These are phyloP conservation scores for Tachystola acroxantha DNA, from an alignment of 2,888 invertebrate species.

Conservation along the genomic window DNA sequence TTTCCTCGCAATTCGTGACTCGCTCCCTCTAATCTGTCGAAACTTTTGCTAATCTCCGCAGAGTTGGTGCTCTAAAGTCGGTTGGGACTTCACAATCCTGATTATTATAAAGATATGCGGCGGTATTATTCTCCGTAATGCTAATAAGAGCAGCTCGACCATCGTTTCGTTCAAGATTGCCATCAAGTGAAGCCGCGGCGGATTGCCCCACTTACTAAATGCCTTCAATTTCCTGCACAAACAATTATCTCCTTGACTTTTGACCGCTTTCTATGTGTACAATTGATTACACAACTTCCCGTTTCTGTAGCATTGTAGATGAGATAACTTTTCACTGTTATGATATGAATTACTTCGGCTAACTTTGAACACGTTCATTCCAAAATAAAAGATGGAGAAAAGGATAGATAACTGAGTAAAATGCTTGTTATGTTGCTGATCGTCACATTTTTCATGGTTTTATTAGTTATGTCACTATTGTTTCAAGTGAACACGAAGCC, in stretches of 20 bases:
- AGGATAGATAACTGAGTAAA: too few species aligned
- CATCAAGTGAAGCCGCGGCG: constrained; percentile 25
- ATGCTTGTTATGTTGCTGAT: too few species aligned
- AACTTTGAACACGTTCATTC: too few species aligned
- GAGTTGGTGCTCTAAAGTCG: not conserved
- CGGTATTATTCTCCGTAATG: constrained; percentile 5
- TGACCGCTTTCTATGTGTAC: constrained; percentile 71
- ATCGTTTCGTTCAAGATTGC: constrained; percentile 12
- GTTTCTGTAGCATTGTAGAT: constrained; percentile 14
- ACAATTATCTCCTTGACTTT: constrained; percentile 76
- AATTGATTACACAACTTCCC: constrained; percentile 56
- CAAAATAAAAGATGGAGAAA: too few species aligned
- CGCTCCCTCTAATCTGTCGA: not conserved
- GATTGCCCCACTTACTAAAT: constrained; percentile 68
- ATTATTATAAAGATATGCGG: constrained; percentile 3
- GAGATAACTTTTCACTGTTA: too few species aligned
- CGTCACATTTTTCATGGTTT: not conserved
- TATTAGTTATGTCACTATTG: constrained; percentile 4
- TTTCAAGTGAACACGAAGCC: constrained; percentile 9
- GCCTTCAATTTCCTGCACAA: constrained; percentile 72
- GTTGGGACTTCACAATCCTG: constrained; percentile 2
- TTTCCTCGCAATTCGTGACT: constrained; percentile 1
- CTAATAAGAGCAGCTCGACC: constrained; percentile 6
- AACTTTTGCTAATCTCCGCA: not conserved
- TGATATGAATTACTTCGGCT: too few species aligned